phyloP scores from a whole-genome alignment of 2,888 invertebrate species.

The Parascotia fuliginaria region DNA sequence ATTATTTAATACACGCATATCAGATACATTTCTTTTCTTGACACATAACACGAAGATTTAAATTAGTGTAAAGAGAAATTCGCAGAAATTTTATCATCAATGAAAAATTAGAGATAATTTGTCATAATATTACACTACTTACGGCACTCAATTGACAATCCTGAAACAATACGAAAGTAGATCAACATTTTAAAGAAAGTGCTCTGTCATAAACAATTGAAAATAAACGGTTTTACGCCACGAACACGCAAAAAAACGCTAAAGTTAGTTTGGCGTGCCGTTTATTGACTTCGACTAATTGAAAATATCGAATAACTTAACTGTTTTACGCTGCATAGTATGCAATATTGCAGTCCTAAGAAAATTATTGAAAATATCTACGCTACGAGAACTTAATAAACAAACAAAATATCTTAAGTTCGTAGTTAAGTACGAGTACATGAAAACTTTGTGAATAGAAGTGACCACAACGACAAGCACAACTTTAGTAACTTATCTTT shows the following conservation, averaged over 20 bases:
- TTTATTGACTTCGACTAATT: conserved; percentile 34
- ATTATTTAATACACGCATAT: background rate
- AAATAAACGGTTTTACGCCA: conserved; percentile 51
- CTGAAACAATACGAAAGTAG: conserved; percentile 8
- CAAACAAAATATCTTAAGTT: too few species aligned
- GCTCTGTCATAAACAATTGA: conserved; percentile 36
- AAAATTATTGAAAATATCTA: too few species aligned
- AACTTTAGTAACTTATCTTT: too few species aligned
- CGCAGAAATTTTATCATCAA: too few species aligned
- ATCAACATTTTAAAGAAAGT: conserved; percentile 31
- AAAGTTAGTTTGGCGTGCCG: conserved; percentile 26
- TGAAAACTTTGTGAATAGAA: too few species aligned
- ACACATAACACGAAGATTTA: background rate
- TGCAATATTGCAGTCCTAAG: too few species aligned
- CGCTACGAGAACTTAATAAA: too few species aligned
- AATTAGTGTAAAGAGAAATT: too few species aligned
- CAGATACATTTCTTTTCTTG: background rate
- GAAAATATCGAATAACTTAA: conserved; percentile 31
- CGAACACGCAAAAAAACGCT: conserved; percentile 53
- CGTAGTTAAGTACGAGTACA: too few species aligned
- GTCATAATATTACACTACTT: conserved; percentile 9
- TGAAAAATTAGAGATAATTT: background rate
- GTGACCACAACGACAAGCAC: too few species aligned
- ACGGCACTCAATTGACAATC: background rate
- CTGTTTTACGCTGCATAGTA: conserved; percentile 25